Evolutionary conservation across 2,888 invertebrate genomes (phyloP), one percentile per base, ranked within the genome.

Genomic region (Erpobdella octoculata): DNA sequence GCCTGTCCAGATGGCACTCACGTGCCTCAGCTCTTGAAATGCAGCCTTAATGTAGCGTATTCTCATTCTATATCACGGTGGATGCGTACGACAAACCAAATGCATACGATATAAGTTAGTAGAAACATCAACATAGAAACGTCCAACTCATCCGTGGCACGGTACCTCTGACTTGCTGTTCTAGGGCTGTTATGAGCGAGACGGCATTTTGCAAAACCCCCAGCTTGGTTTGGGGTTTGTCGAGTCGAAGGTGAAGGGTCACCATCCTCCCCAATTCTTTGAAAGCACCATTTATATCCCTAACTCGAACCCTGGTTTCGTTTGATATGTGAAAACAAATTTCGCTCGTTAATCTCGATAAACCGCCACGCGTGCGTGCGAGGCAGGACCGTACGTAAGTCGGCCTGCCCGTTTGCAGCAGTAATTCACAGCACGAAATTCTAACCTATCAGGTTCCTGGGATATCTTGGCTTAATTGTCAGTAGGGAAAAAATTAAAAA

Each of bases 1-100:
- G 93, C 85, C 97, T 95, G 74, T 92, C 92, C 86, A 92, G 92
- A 71, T 93, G 87, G 1, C 62, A 18, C 95, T 95, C 95, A 98
- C 97, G 80, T 93, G 87, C 8, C 97, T 97, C 73, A 97, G 87
- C 86, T 97, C 96, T 85, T 97, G 97, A 76, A 97, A 88, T 74
- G 97, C 97, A 84, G 96, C 95, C 85, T 97, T 97, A 82, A 97
- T 98, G 84, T 97, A 97, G 79, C 96, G 89, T 84, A 98, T 97
- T 81, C 97, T 90, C 87, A 97, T 93, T 88, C 96, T 93, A 76
- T 97, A 85, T 68, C 91, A 91, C 89, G 95, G 95, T 37, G 66
- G 38, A 66, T 36, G 46, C 37, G 38, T 28, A 37, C n/a, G 38
- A 64, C 64, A 36, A 33, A 64, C 64, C 25, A 66, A 66, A 28